A percentile compares a stretch with the other conserved stretches of the same genome.
phyloP scores from a whole-genome alignment of 2,888 invertebrate genomes.

The Drosophila kanekoi region DNA sequence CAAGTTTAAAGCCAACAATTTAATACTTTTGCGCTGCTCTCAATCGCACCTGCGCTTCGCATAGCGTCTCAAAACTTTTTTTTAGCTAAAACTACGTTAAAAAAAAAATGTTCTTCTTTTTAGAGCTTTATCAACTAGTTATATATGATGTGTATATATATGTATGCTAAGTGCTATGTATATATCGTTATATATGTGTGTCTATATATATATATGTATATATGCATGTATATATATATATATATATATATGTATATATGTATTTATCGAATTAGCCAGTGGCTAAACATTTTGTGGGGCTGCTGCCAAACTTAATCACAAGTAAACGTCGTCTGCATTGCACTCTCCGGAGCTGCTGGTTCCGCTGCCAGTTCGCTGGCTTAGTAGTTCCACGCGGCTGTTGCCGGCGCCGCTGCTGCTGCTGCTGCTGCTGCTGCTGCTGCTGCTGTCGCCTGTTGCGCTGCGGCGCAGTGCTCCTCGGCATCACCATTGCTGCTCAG shows the following conservation, averaged over 20 bases:
- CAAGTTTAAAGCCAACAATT: slow-evolving; percentile 64
- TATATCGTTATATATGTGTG: slow-evolving; percentile 12
- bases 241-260: slow-evolving; percentile 19
- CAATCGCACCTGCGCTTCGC: slow-evolving; percentile 48
- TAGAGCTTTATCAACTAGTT: slow-evolving; percentile 23
- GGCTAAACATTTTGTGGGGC: slow-evolving; percentile 48
- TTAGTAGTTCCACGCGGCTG: slow-evolving; percentile 75
- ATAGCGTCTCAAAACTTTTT: slow-evolving; percentile 76
- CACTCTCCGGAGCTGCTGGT: slow-evolving; percentile 34
- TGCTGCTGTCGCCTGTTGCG: slow-evolving; percentile 41
- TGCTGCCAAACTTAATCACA: slow-evolving; percentile 74
- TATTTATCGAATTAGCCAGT: slow-evolving; percentile 36
- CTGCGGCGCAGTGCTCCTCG: slow-evolving; percentile 36
- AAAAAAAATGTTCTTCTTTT: slow-evolving; percentile 52
- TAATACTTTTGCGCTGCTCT: slow-evolving; percentile 67
- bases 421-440: slow-evolving; percentile 42
- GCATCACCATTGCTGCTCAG: slow-evolving; percentile 72
- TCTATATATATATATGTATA: slow-evolving; percentile 27
- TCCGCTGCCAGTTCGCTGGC: slow-evolving; percentile 7
- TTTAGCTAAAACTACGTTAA: slow-evolving; percentile 49
- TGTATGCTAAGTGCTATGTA: slow-evolving; percentile 26
- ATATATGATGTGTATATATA: slow-evolving; percentile 26
- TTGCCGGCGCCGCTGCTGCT: slow-evolving; percentile 38
- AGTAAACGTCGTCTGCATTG: slow-evolving; percentile 69
- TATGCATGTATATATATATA: slow-evolving; percentile 22